Conservation (phyloP, 2,113 vertebrate species). For the Hylia prasina region DNA sequence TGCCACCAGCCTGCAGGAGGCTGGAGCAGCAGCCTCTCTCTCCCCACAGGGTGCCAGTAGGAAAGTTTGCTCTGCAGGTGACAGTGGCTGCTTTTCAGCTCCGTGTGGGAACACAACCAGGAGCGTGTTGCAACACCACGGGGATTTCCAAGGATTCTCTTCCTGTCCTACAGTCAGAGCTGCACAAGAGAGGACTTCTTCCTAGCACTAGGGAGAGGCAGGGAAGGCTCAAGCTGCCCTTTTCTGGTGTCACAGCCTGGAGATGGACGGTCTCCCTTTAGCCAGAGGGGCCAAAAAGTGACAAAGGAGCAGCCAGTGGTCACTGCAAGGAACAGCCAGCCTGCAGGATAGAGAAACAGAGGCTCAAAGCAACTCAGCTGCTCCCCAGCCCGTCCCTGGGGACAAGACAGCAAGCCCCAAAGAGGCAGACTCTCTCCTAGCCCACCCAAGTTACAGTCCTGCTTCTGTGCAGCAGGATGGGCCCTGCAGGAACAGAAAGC, state of each 20-base stretch:
- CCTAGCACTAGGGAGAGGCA: neutral
- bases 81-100: neutral
- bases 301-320: neutral
- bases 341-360: neutral
- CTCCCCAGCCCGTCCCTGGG: neutral
- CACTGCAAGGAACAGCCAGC: neutral
- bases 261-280: neutral
- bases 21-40: neutral
- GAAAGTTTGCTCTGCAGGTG: neutral
- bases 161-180: neutral
- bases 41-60: neutral
- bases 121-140: too few species aligned
- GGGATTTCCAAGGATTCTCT: neutral
- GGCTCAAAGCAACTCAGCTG: neutral
- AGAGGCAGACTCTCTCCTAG: neutral
- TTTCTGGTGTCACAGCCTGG: neutral
- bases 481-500: too few species aligned
- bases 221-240: neutral
- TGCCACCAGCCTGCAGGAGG: neutral
- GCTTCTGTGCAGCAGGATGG: too few species aligned
- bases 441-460: neutral
- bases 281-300: neutral
- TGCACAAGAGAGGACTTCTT: neutral
- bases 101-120: neutral
- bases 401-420: neutral